Evolutionary conservation across 1,140 invertebrate species (phyloP).

Genomic region (Drosophila littoralis): DNA sequence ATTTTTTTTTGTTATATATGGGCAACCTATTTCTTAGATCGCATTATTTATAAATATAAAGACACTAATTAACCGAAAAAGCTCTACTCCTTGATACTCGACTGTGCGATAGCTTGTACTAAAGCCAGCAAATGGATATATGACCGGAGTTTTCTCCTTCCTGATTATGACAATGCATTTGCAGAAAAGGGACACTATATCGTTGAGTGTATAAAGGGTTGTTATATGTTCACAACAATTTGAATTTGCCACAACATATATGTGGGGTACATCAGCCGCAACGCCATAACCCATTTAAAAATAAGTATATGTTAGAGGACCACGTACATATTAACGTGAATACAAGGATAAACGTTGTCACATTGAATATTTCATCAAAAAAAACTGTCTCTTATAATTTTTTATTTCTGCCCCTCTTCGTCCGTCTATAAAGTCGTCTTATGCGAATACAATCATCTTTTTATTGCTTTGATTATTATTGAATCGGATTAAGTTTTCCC

Average conservation of each 20-base stretch:
- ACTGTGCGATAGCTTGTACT: neutral
- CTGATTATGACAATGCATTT: no score
- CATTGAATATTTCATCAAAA: neutral
- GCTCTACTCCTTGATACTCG: neutral
- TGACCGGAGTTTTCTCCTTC: no score
- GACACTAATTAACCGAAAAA: neutral
- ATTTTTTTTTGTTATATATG: neutral
- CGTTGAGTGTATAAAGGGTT: slow-evolving; percentile 4
- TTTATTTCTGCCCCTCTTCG: neutral
- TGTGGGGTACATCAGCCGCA: neutral
- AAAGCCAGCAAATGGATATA: no score
- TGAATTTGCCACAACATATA: neutral
- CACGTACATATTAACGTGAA: slow-evolving; percentile 2
- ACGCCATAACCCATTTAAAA: slow-evolving; percentile 2
- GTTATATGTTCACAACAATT: slow-evolving; percentile 22
- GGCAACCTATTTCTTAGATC: neutral
- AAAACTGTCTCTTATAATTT: neutral
- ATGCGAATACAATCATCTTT: slow-evolving; percentile 69
- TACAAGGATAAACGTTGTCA: neutral
- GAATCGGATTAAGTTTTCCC: slow-evolving; percentile 49
- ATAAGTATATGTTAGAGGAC: neutral
- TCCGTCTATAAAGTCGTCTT: slow-evolving; percentile 41
- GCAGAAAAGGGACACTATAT: neutral
- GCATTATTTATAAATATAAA: neutral
- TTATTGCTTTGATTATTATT: slow-evolving; percentile 79